phyloP scores from a whole-genome alignment of 2,797 vertebrate genomes.

The Cetoscarus ocellatus region DNA sequence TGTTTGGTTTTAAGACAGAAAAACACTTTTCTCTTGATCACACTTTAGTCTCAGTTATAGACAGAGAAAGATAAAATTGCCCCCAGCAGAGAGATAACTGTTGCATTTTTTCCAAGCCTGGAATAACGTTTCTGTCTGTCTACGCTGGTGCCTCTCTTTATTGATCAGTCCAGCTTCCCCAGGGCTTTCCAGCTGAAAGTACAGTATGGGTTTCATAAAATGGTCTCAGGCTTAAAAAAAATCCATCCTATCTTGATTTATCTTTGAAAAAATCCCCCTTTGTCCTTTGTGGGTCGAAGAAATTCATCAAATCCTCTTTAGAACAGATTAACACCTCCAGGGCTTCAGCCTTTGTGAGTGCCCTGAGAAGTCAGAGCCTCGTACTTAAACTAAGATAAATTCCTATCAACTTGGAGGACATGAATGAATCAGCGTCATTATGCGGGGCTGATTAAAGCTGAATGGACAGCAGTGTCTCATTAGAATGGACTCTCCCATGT shows the following conservation, averaged over 20 bases:
- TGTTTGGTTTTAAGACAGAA: constrained; percentile 19
- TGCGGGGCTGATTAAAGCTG: constrained; percentile 66
- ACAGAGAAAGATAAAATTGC: constrained; percentile 35
- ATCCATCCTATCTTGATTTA: constrained; percentile 17
- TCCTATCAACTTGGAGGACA: constrained; percentile 35
- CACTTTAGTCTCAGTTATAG: constrained; percentile 17
- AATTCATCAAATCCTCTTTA: constrained; percentile 23
- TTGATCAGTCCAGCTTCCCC: neutral
- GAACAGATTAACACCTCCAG: constrained; percentile 32
- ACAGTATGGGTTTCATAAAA: constrained; percentile 14
- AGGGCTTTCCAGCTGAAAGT: constrained; percentile 18
- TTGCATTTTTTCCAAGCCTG: constrained; percentile 28
- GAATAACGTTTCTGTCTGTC: constrained; percentile 19
- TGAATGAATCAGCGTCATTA: constrained; percentile 64
- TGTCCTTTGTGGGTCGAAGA: constrained; percentile 24
- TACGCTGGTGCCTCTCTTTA: constrained; percentile 35
- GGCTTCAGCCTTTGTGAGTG: constrained; percentile 15
- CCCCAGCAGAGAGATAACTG: constrained; percentile 33
- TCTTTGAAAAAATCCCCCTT: constrained; percentile 19
- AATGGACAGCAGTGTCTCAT: constrained; percentile 66
- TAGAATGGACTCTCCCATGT: constrained; percentile 66
- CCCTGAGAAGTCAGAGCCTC: neutral
- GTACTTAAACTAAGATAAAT: constrained; percentile 33
- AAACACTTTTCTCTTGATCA: constrained; percentile 29
- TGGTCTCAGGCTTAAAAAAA: constrained; percentile 12